Conservation (phyloP, 2,797 vertebrate species). For the Leucoraja ocellata region DNA sequence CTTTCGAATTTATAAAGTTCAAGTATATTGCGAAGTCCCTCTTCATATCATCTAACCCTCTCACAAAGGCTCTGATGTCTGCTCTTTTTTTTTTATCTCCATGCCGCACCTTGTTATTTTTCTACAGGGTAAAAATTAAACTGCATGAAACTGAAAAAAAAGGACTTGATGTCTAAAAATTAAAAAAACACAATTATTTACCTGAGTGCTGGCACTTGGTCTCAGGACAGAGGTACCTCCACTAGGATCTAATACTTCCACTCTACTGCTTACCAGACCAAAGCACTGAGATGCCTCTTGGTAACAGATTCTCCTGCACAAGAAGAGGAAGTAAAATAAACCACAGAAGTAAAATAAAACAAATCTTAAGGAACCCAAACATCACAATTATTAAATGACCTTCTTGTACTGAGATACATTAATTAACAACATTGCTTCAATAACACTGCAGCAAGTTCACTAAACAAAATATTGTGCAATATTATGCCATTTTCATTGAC, state of each 20-base stretch:
- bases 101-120: background rate
- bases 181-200: constrained; percentile 46
- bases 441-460: background rate
- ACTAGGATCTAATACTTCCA: constrained; percentile 89
- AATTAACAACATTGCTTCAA: background rate
- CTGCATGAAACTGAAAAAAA: no score
- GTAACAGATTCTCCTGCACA: constrained; percentile 87
- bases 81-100: background rate
- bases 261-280: constrained; percentile 86
- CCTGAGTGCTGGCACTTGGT: constrained; percentile 96
- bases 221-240: constrained; percentile 83
- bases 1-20: background rate
- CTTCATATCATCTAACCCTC: background rate
- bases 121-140: background rate
- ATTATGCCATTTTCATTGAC: background rate
- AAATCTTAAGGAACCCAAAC: background rate
- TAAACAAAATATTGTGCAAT: background rate
- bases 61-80: background rate
- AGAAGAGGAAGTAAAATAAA: background rate
- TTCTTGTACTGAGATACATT: no score
- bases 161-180: background rate
- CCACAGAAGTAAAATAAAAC: background rate
- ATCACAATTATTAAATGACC: background rate
- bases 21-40: background rate
- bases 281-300: constrained; percentile 97